Evolutionary conservation across 2,888 invertebrate species (phyloP).

Genomic region (Rutpela maculata): DNA sequence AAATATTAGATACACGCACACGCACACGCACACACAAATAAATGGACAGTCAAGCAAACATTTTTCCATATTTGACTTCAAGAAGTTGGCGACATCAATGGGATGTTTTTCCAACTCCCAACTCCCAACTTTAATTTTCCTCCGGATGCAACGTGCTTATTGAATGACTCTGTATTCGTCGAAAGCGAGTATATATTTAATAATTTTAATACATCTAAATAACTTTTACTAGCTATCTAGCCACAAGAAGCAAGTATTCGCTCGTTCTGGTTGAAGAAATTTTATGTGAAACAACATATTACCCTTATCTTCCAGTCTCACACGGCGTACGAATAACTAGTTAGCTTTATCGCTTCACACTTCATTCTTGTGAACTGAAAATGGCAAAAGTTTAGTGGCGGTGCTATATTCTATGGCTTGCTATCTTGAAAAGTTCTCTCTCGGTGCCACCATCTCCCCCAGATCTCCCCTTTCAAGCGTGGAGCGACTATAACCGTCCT

Average conservation of each 20-base stretch:
- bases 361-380: slow-evolving; percentile 70
- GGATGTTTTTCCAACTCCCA: too few relatives aligned
- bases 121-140: too few relatives aligned
- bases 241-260: slow-evolving; percentile 21
- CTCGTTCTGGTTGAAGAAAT: slow-evolving; percentile 32
- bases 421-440: slow-evolving; percentile 53
- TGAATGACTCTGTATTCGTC: too few relatives aligned
- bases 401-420: slow-evolving; percentile 45
- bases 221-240: background rate
- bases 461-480: slow-evolving; percentile 42
- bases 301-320: slow-evolving; percentile 47
- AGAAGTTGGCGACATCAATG: too few relatives aligned
- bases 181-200: too few relatives aligned
- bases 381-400: slow-evolving; percentile 70
- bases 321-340: slow-evolving; percentile 65
- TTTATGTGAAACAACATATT: slow-evolving; percentile 49
- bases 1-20: too few relatives aligned
- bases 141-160: too few relatives aligned
- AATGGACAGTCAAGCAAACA: too few relatives aligned
- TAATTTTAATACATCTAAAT: background rate
- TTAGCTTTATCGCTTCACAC: slow-evolving; percentile 72
- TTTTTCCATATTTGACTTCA: too few relatives aligned
- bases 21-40: too few relatives aligned
- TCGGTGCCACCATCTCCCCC: slow-evolving; percentile 43
- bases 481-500: slow-evolving; percentile 46